phyloP scores from a whole-genome alignment of 2,888 invertebrate genomes.

The Cenopis cana region DNA sequence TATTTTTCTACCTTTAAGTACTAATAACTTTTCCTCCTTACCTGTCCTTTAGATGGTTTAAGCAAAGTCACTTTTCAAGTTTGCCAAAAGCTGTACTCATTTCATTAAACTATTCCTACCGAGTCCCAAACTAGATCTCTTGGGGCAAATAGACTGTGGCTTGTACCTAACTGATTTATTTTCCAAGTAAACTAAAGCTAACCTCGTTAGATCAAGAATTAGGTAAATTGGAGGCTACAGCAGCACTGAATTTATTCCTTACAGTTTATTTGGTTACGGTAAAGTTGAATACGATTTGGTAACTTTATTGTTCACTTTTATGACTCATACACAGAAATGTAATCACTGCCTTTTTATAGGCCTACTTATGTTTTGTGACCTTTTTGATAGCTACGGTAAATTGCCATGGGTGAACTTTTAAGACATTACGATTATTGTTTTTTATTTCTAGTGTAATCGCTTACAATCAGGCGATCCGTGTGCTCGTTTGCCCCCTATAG shows the following conservation, averaged over 20 bases:
- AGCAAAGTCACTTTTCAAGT: background rate
- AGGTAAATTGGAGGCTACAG: slow-evolving; percentile 1
- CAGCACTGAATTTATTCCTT: background rate
- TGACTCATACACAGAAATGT: slow-evolving; percentile 3
- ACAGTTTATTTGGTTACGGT: background rate
- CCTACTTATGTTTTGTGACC: slow-evolving; percentile 10
- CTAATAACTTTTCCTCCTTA: too few relatives aligned
- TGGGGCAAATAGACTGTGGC: slow-evolving; percentile 45
- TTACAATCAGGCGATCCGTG: too few relatives aligned
- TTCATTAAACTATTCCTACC: slow-evolving; percentile 24
- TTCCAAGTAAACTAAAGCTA: slow-evolving; percentile 42
- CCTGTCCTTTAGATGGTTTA: background rate
- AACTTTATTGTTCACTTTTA: background rate
- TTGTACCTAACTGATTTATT: slow-evolving; percentile 46
- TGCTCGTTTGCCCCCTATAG: too few relatives aligned
- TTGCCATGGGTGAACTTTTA: background rate
- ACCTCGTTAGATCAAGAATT: slow-evolving; percentile 32
- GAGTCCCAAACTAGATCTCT: slow-evolving; percentile 16
- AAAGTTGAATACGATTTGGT: background rate
- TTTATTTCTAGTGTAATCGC: too few relatives aligned
- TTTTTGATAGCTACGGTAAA: slow-evolving; percentile 4
- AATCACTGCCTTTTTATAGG: slow-evolving; percentile 8
- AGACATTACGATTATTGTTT: background rate
- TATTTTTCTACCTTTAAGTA: too few relatives aligned
- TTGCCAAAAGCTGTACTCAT: background rate